Conservation (phyloP, 2,113 vertebrate species). For the Gadus macrocephalus region DNA sequence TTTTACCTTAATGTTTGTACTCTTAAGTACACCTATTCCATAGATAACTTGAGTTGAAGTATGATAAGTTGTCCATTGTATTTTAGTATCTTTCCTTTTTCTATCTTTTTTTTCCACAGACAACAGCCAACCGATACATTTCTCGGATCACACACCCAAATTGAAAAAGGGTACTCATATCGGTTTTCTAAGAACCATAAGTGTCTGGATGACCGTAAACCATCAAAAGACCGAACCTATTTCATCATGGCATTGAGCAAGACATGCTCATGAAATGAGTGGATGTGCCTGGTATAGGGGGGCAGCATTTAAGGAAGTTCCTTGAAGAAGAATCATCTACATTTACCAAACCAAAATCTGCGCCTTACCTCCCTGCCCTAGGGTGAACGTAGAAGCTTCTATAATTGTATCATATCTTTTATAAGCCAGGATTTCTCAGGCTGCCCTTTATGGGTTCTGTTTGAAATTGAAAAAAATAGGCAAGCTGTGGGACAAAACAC, state of each 20-base stretch:
- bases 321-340: conserved; percentile 27
- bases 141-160: conserved; percentile 7
- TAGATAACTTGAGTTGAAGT: no score
- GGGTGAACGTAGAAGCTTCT: conserved; percentile 40
- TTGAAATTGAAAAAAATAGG: conserved; percentile 32
- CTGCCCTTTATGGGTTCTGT: conserved; percentile 33
- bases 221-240: conserved; percentile 25
- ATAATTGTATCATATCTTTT: conserved; percentile 27
- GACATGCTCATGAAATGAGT: conserved; percentile 40
- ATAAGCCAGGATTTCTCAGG: conserved; percentile 24
- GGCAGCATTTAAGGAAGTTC: conserved; percentile 10
- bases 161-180: conserved; percentile 16
- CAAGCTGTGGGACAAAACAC: conserved; percentile 19
- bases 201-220: conserved; percentile 18
- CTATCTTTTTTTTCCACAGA: conserved; percentile 29
- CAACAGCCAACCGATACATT: conserved; percentile 36
- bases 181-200: not conserved
- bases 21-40: no score
- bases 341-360: conserved; percentile 27
- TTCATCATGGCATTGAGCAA: conserved; percentile 36
- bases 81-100: conserved; percentile 13
- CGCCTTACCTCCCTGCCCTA: conserved; percentile 15
- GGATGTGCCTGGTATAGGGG: conserved; percentile 5
- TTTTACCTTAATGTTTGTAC: no score
- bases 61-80: not conserved